phyloP scores from a whole-genome alignment of 2,888 invertebrate species.

The Prenolepis imparis region DNA sequence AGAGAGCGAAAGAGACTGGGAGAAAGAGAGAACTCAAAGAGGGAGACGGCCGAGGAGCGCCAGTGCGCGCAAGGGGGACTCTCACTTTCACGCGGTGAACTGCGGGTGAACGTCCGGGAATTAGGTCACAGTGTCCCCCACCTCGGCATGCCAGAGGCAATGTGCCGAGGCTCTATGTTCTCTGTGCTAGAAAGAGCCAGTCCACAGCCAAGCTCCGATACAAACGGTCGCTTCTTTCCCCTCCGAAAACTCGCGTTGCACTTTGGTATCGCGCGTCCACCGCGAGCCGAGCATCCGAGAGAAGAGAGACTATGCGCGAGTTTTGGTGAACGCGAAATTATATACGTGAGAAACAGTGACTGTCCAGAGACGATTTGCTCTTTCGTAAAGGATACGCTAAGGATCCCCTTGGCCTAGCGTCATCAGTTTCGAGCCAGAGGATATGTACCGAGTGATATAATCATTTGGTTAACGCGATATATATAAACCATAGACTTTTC shows the following conservation, averaged over 20 bases:
- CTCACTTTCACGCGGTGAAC: conserved; percentile 89
- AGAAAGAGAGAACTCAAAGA: conserved; percentile 68
- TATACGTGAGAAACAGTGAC: conserved; percentile 33
- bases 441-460: conserved; percentile 35
- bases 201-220: conserved; percentile 85
- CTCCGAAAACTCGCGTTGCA: conserved; percentile 50
- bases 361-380: conserved; percentile 2
- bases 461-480: not conserved
- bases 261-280: conserved; percentile 36
- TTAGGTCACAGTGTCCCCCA: conserved; percentile 92
- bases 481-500: not conserved
- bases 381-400: conserved; percentile 10
- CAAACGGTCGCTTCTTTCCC: conserved; percentile 83
- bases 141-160: conserved; percentile 88
- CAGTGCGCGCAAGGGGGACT: conserved; percentile 87
- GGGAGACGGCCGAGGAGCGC: conserved; percentile 65
- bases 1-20: conserved; percentile 63
- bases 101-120: conserved; percentile 92
- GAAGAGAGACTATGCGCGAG: conserved; percentile 16
- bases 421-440: conserved; percentile 25
- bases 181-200: conserved; percentile 85
- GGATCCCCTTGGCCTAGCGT: conserved; percentile 29
- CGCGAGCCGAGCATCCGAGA: not conserved
- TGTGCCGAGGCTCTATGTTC: conserved; percentile 87
- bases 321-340: conserved; percentile 30